These are phyloP conservation scores for Drosophila monieri DNA, from an alignment of 2,888 invertebrate species.

Conservation along the genomic window DNA sequence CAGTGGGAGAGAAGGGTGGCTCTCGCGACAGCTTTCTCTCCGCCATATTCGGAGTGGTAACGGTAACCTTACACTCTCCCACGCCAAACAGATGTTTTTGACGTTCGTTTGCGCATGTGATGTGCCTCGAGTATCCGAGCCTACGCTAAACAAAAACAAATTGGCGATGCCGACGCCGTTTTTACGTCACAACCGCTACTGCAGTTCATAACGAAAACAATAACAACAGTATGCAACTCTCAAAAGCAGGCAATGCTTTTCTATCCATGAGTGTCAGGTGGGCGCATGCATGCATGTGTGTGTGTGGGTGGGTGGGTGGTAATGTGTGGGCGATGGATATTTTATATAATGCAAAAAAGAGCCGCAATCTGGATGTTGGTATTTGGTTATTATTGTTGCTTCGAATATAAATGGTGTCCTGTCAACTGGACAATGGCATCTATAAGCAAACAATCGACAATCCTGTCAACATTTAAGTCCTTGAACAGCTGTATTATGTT, in stretches of 20 bases:
- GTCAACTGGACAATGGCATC: constrained; percentile 51
- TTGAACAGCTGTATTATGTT: too few species aligned
- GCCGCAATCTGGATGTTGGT: constrained; percentile 42
- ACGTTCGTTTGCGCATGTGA: constrained; percentile 62
- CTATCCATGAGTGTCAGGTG: constrained; percentile 8
- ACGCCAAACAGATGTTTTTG: constrained; percentile 65
- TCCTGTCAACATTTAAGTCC: too few species aligned
- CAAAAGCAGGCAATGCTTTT: constrained; percentile 58
- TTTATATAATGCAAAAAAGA: constrained; percentile 42
- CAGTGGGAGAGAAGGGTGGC: constrained; percentile 27
- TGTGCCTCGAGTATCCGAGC: constrained; percentile 46
- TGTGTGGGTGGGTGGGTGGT: constrained; percentile 1
- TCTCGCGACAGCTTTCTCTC: constrained; percentile 9
- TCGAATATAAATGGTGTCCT: constrained; percentile 47
- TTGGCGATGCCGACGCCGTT: constrained; percentile 52
- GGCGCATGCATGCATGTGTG: constrained; percentile 3
- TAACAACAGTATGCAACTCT: constrained; percentile 50
- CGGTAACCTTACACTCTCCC: constrained; percentile 16
- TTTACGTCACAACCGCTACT: constrained; percentile 53
- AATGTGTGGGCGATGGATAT: constrained; percentile 4
- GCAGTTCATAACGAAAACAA: constrained; percentile 37
- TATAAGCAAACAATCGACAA: background rate
- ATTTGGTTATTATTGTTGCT: constrained; percentile 32
- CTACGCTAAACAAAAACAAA: constrained; percentile 74
- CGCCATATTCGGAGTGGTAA: background rate